A percentile compares a stretch with the other conserved stretches of the same genome.
Evolutionary conservation across 1,140 invertebrate genomes (phyloP).

Genomic region (Macrostomum lignano): DNA sequence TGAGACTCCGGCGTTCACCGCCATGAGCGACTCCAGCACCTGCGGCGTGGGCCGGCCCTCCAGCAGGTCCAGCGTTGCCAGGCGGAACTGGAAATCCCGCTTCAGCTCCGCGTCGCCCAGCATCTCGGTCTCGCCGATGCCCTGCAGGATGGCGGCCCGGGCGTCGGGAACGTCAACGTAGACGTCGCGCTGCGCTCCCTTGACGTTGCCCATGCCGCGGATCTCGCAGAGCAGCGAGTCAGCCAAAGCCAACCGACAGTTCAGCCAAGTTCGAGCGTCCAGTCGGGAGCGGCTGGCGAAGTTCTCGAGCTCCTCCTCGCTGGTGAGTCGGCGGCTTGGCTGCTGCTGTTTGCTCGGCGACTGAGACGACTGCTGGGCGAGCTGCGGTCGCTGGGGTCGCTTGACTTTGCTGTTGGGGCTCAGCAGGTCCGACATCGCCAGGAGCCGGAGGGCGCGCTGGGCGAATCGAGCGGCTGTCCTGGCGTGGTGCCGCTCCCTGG

Average conservation of each 20-base stretch:
- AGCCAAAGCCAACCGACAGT: constrained; percentile 15
- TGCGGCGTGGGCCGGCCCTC: constrained; percentile 17
- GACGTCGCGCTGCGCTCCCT: constrained; percentile 10
- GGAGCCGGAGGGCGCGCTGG: no score
- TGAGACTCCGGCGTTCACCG: no score
- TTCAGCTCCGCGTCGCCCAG: constrained; percentile 16
- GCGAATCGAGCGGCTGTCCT: no score
- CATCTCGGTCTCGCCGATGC: constrained; percentile 16
- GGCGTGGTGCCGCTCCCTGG: no score
- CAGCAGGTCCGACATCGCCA: no score
- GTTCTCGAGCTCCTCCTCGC: constrained; percentile 21
- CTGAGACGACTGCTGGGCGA: no score
- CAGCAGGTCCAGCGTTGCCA: constrained; percentile 15
- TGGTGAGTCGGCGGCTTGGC: background rate
- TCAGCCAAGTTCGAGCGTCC: constrained; percentile 18
- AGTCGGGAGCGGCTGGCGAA: constrained; percentile 18
- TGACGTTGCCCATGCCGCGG: constrained; percentile 20
- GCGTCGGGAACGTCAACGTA: background rate
- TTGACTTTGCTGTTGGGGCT: no score
- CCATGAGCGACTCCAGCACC: constrained; percentile 10
- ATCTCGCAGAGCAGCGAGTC: constrained; percentile 14
- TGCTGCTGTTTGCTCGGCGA: background rate
- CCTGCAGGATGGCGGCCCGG: constrained; percentile 9
- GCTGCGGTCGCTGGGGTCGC: no score
- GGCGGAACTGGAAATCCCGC: constrained; percentile 16